Conservation (phyloP, 2,888 invertebrate genomes). For the Xanthia icteritia region DNA sequence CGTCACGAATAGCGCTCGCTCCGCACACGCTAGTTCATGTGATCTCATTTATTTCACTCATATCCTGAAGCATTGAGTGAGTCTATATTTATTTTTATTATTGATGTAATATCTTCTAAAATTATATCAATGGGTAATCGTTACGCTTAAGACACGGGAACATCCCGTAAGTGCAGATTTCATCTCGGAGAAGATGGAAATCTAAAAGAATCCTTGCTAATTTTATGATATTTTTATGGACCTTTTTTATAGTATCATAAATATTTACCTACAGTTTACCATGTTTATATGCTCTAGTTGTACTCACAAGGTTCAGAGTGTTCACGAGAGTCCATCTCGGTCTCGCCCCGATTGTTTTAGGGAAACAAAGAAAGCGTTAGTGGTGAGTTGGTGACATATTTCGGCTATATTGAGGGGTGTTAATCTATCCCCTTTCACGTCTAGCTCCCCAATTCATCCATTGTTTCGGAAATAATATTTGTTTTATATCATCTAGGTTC, state of each 20-base stretch:
- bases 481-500: slow-evolving; percentile 1
- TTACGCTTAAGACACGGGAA: not conserved
- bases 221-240: slow-evolving; percentile 27
- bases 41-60: slow-evolving; percentile 79
- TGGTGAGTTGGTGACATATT: slow-evolving; percentile 48
- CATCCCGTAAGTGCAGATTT: slow-evolving; percentile 3
- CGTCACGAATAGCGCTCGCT: slow-evolving; percentile 67
- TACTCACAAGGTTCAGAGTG: not conserved
- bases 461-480: slow-evolving; percentile 2
- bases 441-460: not conserved
- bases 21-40: slow-evolving; percentile 73
- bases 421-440: slow-evolving; percentile 7
- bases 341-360: slow-evolving; percentile 28
- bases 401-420: slow-evolving; percentile 33
- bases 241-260: slow-evolving; percentile 18
- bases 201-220: slow-evolving; percentile 11
- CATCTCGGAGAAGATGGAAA: slow-evolving; percentile 13
- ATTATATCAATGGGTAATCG: not conserved
- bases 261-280: slow-evolving; percentile 8
- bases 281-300: not conserved
- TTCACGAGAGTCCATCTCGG: slow-evolving; percentile 26
- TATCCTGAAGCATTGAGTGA: slow-evolving; percentile 76
- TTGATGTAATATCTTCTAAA: slow-evolving; percentile 25
- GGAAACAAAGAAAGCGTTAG: slow-evolving; percentile 61
- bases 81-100: slow-evolving; percentile 68